phyloP scores from a whole-genome alignment of 2,113 vertebrate species.

The Pomatostomus ruficeps region DNA sequence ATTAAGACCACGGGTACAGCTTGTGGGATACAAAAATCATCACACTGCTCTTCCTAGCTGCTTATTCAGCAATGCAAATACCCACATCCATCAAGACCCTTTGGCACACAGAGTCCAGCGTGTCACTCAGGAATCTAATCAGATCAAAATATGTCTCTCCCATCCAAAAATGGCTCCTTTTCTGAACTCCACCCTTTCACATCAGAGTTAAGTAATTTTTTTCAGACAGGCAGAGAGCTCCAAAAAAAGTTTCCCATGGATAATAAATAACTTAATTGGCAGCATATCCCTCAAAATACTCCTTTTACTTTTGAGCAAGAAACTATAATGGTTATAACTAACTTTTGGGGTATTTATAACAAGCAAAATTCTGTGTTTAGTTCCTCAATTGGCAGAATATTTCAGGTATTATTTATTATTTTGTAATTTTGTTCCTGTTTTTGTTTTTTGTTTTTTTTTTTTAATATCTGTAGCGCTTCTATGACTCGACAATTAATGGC shows the following conservation, averaged over 20 bases:
- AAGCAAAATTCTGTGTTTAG: not conserved
- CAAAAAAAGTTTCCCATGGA: constrained; percentile 14
- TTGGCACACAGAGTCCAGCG: not conserved
- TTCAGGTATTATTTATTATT: not conserved
- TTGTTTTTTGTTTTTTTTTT: no score
- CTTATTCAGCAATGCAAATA: not conserved
- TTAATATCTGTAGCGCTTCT: not conserved
- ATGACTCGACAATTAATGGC: not conserved
- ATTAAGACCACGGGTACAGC: not conserved
- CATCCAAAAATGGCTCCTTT: not conserved
- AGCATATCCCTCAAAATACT: not conserved
- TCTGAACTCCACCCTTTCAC: not conserved
- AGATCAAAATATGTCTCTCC: not conserved
- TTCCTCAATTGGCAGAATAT: not conserved
- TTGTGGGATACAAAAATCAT: not conserved
- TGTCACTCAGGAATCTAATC: not conserved
- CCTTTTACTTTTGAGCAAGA: not conserved
- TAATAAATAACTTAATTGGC: constrained; percentile 4
- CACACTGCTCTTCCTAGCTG: not conserved
- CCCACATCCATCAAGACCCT: not conserved
- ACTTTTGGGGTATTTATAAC: not conserved
- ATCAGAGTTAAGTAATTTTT: not conserved
- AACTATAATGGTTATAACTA: not conserved
- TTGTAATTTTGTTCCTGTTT: not conserved
- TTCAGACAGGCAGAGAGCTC: not conserved